Conservation (phyloP, 2,797 vertebrate species). For the Cyprinodon diabolis region DNA sequence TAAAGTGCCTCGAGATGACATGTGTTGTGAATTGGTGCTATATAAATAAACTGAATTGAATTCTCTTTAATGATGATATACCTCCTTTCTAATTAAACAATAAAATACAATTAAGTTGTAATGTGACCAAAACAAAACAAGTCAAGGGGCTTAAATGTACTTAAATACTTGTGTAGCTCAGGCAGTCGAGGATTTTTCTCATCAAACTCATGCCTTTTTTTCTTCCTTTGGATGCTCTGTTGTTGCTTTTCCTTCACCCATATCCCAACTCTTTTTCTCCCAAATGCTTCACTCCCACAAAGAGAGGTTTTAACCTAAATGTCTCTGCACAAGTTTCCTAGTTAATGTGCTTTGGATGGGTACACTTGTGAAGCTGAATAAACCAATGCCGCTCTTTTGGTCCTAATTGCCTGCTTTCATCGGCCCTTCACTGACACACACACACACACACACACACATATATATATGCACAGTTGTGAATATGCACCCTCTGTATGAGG, state of each 20-base stretch:
- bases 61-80: neutral
- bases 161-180: neutral
- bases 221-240: constrained; percentile 7
- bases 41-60: too few species aligned
- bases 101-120: neutral
- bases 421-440: constrained; percentile 57
- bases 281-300: constrained; percentile 12
- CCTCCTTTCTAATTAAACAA: neutral
- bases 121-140: neutral
- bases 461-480: constrained; percentile 23
- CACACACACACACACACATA: constrained; percentile 20
- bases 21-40: too few species aligned
- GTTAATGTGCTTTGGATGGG: constrained; percentile 68
- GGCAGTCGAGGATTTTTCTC: neutral
- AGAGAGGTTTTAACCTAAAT: constrained; percentile 27
- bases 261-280: neutral
- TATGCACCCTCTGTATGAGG: constrained; percentile 49
- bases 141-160: too few species aligned
- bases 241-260: neutral
- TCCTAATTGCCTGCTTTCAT: constrained; percentile 80
- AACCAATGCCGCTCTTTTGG: constrained; percentile 67
- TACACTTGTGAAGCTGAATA: constrained; percentile 73
- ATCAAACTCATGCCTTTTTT: neutral
- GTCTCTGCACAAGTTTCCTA: constrained; percentile 47
- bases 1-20: too few species aligned